Conservation (phyloP, 2,888 invertebrate genomes). For the Drepanosiphum platanoidis region DNA sequence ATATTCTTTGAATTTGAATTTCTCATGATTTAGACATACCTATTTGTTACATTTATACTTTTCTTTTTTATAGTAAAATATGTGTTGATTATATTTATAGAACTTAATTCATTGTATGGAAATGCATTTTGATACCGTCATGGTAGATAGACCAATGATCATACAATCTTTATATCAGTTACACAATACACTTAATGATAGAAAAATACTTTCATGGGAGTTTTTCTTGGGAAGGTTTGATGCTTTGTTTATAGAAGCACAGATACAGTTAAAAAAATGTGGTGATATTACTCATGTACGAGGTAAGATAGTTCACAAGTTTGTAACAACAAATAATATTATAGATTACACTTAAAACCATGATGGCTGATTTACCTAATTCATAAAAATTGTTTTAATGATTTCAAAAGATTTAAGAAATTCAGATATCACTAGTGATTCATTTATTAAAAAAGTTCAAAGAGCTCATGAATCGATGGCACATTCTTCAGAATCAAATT, state of each 20-base stretch:
- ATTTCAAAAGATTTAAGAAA: slow-evolving; percentile 80
- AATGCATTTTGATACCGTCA: slow-evolving; percentile 97
- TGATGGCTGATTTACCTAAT: neutral
- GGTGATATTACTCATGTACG: slow-evolving; percentile 86
- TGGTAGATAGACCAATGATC: slow-evolving; percentile 95
- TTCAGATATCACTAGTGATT: slow-evolving; percentile 87
- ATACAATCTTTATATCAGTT: slow-evolving; percentile 94
- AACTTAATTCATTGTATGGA: slow-evolving; percentile 92
- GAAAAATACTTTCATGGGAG: slow-evolving; percentile 93
- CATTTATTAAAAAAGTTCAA: slow-evolving; percentile 84
- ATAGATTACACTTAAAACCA: too few species aligned
- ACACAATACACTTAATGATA: slow-evolving; percentile 90
- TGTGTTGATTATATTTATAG: slow-evolving; percentile 70
- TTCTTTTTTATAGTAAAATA: too few species aligned
- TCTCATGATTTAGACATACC: neutral
- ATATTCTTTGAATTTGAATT: neutral
- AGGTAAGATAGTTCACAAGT: slow-evolving; percentile 70
- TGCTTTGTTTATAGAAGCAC: slow-evolving; percentile 93
- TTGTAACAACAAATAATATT: neutral
- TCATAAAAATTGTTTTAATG: neutral
- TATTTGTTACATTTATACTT: neutral
- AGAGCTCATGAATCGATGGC: slow-evolving; percentile 89
- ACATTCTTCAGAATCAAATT: slow-evolving; percentile 73
- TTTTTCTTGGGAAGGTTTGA: slow-evolving; percentile 98
- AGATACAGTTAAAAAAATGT: slow-evolving; percentile 83